A percentile compares a stretch with the other conserved stretches of the same genome.
phyloP scores from a whole-genome alignment of 2,888 invertebrate species.

The Eubasilissa splendida region DNA sequence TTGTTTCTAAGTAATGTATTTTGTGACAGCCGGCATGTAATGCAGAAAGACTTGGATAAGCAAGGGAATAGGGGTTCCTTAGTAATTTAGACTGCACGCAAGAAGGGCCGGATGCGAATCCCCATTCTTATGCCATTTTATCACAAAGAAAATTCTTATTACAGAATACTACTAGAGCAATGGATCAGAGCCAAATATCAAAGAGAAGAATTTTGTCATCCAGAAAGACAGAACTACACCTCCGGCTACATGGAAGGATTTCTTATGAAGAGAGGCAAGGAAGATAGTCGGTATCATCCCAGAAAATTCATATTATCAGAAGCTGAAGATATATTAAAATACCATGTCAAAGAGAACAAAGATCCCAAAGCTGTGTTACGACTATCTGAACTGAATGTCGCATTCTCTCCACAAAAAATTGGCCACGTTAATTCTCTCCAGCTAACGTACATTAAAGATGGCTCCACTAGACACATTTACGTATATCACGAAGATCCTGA shows the following conservation, averaged over 20 bases:
- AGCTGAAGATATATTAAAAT: slow-evolving; percentile 85
- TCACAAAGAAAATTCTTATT: slow-evolving; percentile 59
- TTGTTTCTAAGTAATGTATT: no score
- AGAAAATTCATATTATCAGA: slow-evolving; percentile 88
- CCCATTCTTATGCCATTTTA: not conserved
- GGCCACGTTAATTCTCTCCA: slow-evolving; percentile 87
- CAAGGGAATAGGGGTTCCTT: no score
- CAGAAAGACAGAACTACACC: slow-evolving; percentile 85
- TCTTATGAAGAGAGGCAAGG: slow-evolving; percentile 91
- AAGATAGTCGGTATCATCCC: slow-evolving; percentile 87
- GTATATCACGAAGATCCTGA: slow-evolving; percentile 90
- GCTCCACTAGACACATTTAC: slow-evolving; percentile 89
- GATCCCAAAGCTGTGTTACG: slow-evolving; percentile 88
- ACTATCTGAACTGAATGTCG: slow-evolving; percentile 87
- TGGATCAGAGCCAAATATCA: slow-evolving; percentile 95
- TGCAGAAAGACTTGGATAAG: no score
- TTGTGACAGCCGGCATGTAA: no score
- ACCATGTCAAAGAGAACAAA: slow-evolving; percentile 81
- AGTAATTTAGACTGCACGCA: no score
- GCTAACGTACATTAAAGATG: slow-evolving; percentile 88
- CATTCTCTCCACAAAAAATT: slow-evolving; percentile 88
- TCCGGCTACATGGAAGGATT: slow-evolving; percentile 88
- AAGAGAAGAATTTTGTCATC: slow-evolving; percentile 88
- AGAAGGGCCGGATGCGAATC: no score
- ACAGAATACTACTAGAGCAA: slow-evolving; percentile 88